These are phyloP conservation scores for Genyomyrus donnyi DNA, from an alignment of 2,113 vertebrate genomes.

Conservation along the genomic window DNA sequence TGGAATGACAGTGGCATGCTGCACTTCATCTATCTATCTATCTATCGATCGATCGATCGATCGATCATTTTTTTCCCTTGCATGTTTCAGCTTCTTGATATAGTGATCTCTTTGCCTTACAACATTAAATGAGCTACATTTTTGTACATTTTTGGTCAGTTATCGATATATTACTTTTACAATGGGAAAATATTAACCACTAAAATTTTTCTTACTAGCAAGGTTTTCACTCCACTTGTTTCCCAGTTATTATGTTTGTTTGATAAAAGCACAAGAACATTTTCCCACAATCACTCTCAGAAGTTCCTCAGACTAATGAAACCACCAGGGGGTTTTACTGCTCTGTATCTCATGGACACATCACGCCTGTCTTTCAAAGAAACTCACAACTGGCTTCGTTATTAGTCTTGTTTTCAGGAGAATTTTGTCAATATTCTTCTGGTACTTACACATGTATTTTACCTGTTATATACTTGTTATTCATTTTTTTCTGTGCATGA, in stretches of 20 bases:
- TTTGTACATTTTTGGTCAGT: background rate
- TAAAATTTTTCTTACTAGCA: background rate
- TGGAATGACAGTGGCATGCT: background rate
- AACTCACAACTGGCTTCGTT: background rate
- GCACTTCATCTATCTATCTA: background rate
- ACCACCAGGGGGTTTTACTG: constrained; percentile 10
- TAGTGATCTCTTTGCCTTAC: background rate
- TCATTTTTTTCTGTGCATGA: constrained; percentile 14
- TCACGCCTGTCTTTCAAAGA: background rate
- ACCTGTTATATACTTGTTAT: constrained; percentile 14
- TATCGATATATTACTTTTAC: background rate
- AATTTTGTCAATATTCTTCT: background rate
- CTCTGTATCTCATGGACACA: background rate
- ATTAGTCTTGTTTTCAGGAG: background rate
- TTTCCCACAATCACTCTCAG: constrained; percentile 2
- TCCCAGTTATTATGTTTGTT: background rate
- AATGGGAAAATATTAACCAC: background rate
- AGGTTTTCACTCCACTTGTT: background rate
- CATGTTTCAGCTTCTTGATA: background rate
- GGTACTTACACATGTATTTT: background rate
- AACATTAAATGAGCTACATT: background rate
- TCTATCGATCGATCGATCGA: too few species aligned
- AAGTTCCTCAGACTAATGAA: constrained; percentile 15
- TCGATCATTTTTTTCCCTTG: background rate
- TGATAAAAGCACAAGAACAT: constrained; percentile 4